Evolutionary conservation across 2,797 vertebrate species (phyloP).

Genomic region (Danio tinwini): DNA sequence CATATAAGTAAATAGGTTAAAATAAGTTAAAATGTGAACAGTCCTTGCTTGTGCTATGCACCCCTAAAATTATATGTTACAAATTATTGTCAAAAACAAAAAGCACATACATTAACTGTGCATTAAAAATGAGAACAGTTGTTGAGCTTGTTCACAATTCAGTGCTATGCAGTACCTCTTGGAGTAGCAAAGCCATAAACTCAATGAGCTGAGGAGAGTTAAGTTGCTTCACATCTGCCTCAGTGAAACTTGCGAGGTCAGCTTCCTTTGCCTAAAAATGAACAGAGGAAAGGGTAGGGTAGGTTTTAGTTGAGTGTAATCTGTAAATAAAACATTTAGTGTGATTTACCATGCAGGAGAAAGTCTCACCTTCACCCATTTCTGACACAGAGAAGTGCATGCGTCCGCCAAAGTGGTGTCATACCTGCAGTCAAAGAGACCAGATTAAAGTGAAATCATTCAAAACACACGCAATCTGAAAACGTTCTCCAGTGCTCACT

Average conservation of each 20-base stretch:
- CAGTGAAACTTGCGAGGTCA: constrained; percentile 82
- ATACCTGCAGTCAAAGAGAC: constrained; percentile 79
- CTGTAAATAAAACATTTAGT: neutral
- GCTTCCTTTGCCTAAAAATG: constrained; percentile 83
- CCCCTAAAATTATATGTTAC: no score
- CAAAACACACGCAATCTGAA: neutral
- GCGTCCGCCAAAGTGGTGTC: constrained; percentile 88
- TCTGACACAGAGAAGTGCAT: constrained; percentile 85
- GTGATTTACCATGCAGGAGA: neutral
- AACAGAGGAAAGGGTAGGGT: neutral
- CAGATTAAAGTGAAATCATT: neutral
- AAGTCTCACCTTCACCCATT: constrained; percentile 84
- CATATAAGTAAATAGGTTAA: neutral
- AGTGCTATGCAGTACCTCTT: constrained; percentile 77
- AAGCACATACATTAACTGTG: no score
- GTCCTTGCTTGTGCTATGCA: neutral
- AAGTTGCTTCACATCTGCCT: constrained; percentile 82
- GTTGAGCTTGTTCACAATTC: neutral
- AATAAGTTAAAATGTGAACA: neutral
- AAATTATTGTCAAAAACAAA: no score
- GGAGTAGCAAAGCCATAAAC: constrained; percentile 88
- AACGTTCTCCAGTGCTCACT: constrained; percentile 72
- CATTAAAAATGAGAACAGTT: neutral
- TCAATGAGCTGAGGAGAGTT: constrained; percentile 93
- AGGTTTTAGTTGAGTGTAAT: neutral